Evolutionary conservation across 2,113 vertebrate genomes (phyloP).

Genomic region (Saguinus imperator): DNA sequence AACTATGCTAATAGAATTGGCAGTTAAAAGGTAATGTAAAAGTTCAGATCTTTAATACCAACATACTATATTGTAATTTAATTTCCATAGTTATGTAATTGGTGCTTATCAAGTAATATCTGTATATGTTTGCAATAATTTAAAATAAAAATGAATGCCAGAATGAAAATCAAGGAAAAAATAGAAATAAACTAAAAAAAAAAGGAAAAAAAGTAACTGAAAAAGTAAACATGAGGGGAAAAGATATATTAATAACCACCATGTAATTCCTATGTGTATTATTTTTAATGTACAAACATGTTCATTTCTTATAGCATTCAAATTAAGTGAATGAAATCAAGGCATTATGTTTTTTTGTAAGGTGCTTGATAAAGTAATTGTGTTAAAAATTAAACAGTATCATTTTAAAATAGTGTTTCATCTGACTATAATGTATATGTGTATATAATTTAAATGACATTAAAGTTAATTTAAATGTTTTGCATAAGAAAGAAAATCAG

Average conservation of each 20-base stretch:
- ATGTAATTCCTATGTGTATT: background rate
- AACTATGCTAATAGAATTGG: background rate
- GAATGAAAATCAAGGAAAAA: constrained; percentile 5
- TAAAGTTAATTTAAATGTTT: constrained; percentile 35
- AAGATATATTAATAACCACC: background rate
- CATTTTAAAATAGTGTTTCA: background rate
- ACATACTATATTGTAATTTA: background rate
- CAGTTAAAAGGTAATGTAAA: constrained; percentile 20
- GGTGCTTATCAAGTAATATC: background rate
- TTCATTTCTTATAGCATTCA: background rate
- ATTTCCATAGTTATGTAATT: background rate
- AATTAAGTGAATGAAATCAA: background rate
- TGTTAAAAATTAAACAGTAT: background rate
- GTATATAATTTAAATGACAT: background rate
- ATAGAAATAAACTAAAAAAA: background rate
- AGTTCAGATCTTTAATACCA: background rate
- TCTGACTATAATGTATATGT: background rate
- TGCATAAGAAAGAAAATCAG: background rate
- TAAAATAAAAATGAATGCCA: background rate
- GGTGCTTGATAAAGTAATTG: background rate
- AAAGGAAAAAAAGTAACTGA: background rate
- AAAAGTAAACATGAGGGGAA: background rate
- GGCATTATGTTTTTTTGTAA: background rate
- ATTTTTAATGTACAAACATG: background rate
- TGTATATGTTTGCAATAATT: background rate